Evolutionary conservation across 2,113 vertebrate species (phyloP), one percentile per base, ranked within the genome.

Genomic region (Xenus cinereus): DNA sequence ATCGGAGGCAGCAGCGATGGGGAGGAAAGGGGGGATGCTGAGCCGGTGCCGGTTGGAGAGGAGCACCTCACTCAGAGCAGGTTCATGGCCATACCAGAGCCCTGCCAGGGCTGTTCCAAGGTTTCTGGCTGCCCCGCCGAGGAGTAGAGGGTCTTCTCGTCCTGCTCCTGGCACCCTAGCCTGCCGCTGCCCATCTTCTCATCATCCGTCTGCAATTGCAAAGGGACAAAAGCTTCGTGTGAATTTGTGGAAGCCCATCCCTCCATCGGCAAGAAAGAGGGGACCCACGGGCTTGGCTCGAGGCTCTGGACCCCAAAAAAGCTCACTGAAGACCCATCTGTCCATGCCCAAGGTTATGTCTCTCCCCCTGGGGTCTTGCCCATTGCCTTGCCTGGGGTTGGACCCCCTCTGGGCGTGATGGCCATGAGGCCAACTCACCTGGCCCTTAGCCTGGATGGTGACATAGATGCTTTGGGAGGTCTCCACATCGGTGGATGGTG

Each of bases 401-500:
- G 27, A 76, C 28, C 24, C 33, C 33, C 33, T 12, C 27, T 2
- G 2, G 8, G 7, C 54, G 26, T 8, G 35, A 14, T 9, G 45
- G 5, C 39, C 39, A 9, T 0, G 3, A 46, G 28, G 4, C 10
- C 39, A 4, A 4, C 90, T 60, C 85, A 93, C 96, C 85, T 59
- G 85, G 0, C 3, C 23, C 1, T 3, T 1, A 3, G 3, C 9
- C 12, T 43, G 60, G 43, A 73, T 0, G 1, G 60, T 59, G 39
- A 21, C 28, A 18, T 86, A 80, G 48, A 89, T 7, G 43, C 63
- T 80, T 11, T 5, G 27, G 72, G 35, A 6, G 12, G 13, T 12
- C 3, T 43, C 72, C 8, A 0, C 7, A 0, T 2, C 0, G 0
- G 24, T 7, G 6, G 3, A 9, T 0, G 3, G 18, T 0, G 0